These are phyloP conservation scores for Hyperopisus bebe DNA, from an alignment of 2,113 vertebrate genomes.

Conservation along the genomic window DNA sequence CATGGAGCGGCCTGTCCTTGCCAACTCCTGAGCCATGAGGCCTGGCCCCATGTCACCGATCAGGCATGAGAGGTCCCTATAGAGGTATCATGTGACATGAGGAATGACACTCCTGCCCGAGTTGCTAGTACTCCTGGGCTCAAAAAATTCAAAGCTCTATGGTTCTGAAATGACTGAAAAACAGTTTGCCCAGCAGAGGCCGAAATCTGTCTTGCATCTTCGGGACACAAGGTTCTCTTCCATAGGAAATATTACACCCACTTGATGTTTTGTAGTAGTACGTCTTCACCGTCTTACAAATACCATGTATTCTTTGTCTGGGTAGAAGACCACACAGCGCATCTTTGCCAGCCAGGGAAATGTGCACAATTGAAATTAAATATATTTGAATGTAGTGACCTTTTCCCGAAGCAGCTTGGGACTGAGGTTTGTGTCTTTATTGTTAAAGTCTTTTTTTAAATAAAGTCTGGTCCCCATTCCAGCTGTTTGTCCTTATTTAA, in stretches of 20 bases:
- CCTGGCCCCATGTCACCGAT: not conserved
- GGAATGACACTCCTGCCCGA: not conserved
- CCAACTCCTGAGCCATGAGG: conserved; percentile 49
- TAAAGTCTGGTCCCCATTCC: not conserved
- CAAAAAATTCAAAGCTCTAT: not conserved
- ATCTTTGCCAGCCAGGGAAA: not conserved
- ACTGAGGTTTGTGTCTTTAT: not conserved
- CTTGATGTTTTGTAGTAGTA: not conserved
- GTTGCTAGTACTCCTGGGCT: not conserved
- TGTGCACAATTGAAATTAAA: not conserved
- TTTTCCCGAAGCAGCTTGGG: not conserved
- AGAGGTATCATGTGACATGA: not conserved
- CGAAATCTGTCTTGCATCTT: not conserved
- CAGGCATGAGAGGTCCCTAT: not conserved
- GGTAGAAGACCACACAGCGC: not conserved
- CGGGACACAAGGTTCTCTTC: not conserved
- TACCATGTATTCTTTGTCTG: conserved; percentile 7
- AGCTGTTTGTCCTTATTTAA: not conserved
- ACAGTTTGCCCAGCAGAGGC: not conserved
- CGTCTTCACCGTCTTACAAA: conserved; percentile 5
- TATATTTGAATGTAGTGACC: not conserved
- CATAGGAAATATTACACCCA: not conserved
- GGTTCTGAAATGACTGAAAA: not conserved
- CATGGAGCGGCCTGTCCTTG: conserved; percentile 34
- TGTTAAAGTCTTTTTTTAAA: not conserved